Evolutionary conservation across 2,797 vertebrate species (phyloP).

Genomic region (Urophycis tenuis): DNA sequence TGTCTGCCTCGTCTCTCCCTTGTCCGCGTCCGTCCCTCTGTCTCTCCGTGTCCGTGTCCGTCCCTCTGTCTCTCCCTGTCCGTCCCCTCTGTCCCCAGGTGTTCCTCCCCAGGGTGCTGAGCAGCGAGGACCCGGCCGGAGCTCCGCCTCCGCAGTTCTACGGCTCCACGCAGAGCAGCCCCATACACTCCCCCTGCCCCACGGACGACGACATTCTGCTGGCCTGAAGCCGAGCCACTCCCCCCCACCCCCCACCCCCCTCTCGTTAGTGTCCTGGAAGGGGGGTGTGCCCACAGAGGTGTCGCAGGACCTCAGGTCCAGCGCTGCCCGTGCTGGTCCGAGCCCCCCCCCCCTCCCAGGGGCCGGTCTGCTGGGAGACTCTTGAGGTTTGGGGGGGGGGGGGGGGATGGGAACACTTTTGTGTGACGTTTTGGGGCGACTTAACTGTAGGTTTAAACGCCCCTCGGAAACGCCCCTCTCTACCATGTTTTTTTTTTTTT

Average conservation of each 20-base stretch:
- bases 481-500: too few relatives aligned
- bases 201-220: conserved; percentile 42
- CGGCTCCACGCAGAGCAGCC: conserved; percentile 61
- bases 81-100: conserved; percentile 71
- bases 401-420: too few relatives aligned
- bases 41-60: background rate
- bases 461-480: too few relatives aligned
- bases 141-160: conserved; percentile 34
- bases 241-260: background rate
- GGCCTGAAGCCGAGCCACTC: conserved; percentile 15
- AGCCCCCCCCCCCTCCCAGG: background rate
- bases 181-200: conserved; percentile 20
- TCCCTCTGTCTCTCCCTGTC: conserved; percentile 8
- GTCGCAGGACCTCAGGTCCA: too few relatives aligned
- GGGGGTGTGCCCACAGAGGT: too few relatives aligned
- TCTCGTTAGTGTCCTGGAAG: too few relatives aligned
- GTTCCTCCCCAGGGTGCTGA: conserved; percentile 82
- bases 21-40: background rate
- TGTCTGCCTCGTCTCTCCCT: background rate
- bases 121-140: conserved; percentile 43
- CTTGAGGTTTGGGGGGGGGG: too few relatives aligned
- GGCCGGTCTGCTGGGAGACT: background rate
- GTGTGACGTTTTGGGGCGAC: too few relatives aligned
- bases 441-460: too few relatives aligned
- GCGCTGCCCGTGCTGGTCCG: too few relatives aligned